Conservation (phyloP, 2,888 invertebrate genomes). For the Gymnosoma rotundatum region DNA sequence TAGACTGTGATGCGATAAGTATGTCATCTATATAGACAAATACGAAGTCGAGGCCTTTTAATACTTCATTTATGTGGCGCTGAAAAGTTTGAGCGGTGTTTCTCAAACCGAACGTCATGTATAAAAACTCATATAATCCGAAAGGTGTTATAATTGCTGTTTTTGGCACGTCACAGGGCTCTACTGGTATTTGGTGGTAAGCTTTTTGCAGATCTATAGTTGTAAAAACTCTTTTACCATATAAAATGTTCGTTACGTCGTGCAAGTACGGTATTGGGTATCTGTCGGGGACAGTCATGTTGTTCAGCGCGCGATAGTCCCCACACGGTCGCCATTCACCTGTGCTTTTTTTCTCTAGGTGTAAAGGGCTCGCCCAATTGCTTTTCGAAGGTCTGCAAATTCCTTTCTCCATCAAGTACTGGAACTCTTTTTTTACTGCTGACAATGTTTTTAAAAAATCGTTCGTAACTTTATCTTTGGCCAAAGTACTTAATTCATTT, state of each 20-base stretch:
- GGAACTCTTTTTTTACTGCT: neutral
- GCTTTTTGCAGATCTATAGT: neutral
- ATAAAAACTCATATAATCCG: neutral
- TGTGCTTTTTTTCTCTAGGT: neutral
- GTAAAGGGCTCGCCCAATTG: neutral
- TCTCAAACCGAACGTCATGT: neutral
- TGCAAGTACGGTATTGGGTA: neutral
- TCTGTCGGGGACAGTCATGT: neutral
- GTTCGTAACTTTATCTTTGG: too few species aligned
- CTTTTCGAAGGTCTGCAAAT: conserved; percentile 15
- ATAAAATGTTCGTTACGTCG: neutral
- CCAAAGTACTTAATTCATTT: too few species aligned
- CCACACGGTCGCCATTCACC: neutral
- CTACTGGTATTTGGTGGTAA: neutral
- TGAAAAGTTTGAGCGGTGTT: neutral
- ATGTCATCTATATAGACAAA: neutral
- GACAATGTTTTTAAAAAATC: too few species aligned
- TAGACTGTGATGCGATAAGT: neutral
- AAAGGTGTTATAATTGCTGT: neutral
- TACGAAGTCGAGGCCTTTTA: neutral
- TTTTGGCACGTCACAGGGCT: neutral
- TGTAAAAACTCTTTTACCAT: neutral
- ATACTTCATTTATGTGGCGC: neutral
- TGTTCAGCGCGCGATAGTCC: neutral
- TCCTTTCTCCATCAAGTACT: neutral